Percentiles rank a stretch among this genome's conserved stretches.
These are phyloP conservation scores for Hemibagrus guttatus DNA, from an alignment of 2,797 vertebrate genomes.

Conservation along the genomic window DNA sequence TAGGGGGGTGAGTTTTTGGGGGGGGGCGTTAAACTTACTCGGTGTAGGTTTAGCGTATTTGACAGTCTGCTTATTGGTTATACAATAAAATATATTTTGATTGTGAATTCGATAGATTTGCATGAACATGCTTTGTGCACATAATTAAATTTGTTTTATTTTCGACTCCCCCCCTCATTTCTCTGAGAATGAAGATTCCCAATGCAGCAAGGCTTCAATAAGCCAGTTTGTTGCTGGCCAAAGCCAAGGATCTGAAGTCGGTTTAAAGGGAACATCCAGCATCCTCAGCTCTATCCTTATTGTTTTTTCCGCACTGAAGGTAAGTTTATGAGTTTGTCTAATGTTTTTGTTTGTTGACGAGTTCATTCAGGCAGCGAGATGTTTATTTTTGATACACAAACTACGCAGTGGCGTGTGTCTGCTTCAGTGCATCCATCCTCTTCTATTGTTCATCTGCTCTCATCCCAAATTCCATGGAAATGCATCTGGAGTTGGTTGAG, in stretches of 20 bases:
- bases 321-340: not conserved
- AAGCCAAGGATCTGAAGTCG: not conserved
- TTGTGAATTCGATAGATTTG: fast-evolving
- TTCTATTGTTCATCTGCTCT: constrained; percentile 58
- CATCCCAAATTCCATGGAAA: constrained; percentile 32
- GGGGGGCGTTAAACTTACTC: not conserved
- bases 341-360: not conserved
- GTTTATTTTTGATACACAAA: constrained; percentile 12
- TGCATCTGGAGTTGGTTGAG: not conserved
- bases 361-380: not conserved
- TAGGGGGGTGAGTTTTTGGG: not conserved
- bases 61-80: too few relatives aligned
- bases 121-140: not conserved
- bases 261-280: constrained; percentile 35
- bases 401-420: constrained; percentile 18
- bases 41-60: not conserved
- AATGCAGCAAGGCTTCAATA: constrained; percentile 52
- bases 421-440: constrained; percentile 39
- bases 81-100: fast-evolving
- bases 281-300: not conserved
- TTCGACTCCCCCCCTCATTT: constrained; percentile 6
- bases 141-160: not conserved
- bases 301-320: not conserved
- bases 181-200: constrained; percentile 30
- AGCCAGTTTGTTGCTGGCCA: constrained; percentile 48